Percentiles rank a stretch among this genome's conserved stretches.
These are phyloP conservation scores for Seira ritae DNA, from an alignment of 2,888 invertebrate genomes.

Conservation along the genomic window DNA sequence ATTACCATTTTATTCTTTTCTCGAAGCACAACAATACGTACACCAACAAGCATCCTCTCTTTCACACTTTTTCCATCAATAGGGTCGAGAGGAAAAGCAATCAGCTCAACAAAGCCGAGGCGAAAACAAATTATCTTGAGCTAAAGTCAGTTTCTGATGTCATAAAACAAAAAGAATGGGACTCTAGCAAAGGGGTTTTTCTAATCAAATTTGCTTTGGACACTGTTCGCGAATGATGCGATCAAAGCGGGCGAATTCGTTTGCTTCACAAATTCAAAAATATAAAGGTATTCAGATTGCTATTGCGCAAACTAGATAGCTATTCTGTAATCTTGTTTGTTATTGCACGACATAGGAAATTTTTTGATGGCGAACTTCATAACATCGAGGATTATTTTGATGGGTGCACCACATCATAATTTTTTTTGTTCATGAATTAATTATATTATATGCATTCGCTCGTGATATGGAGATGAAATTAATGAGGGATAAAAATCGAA, in stretches of 20 bases:
- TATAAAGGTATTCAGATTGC: too few relatives aligned
- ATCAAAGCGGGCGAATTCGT: too few relatives aligned
- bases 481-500: too few relatives aligned
- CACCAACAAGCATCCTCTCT: slow-evolving; percentile 9
- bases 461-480: too few relatives aligned
- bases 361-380: too few relatives aligned
- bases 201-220: slow-evolving; percentile 12
- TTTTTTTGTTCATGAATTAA: slow-evolving; percentile 1
- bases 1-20: slow-evolving; percentile 15
- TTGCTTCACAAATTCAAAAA: too few relatives aligned
- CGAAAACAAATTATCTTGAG: background rate
- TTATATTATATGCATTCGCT: background rate
- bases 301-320: too few relatives aligned
- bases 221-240: background rate
- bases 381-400: background rate
- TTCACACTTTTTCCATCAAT: slow-evolving; percentile 39
- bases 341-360: too few relatives aligned
- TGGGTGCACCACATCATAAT: background rate
- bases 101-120: slow-evolving; percentile 30
- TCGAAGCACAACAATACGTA: background rate
- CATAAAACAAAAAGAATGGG: background rate
- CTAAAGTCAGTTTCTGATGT: background rate
- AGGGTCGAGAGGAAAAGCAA: slow-evolving; percentile 30
- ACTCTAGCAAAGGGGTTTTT: background rate
- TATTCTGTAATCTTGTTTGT: too few relatives aligned